These are phyloP conservation scores for Telenomus remus DNA, from an alignment of 1,140 invertebrate species.

Conservation along the genomic window DNA sequence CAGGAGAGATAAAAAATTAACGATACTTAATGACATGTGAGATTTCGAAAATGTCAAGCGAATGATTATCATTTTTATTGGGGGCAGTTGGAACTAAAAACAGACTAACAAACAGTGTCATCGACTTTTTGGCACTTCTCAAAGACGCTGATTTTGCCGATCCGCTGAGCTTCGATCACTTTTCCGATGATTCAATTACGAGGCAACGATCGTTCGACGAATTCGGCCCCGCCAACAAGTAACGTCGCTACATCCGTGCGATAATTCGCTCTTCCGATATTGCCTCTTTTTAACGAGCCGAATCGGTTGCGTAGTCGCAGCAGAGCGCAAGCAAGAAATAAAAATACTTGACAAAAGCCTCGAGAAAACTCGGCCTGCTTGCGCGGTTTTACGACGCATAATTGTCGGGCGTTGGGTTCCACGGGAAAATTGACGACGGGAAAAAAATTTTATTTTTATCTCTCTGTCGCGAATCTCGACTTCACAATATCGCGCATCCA, in stretches of 20 bases:
- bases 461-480: conserved; percentile 12
- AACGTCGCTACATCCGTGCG: conserved; percentile 24
- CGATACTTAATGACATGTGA: too few species aligned
- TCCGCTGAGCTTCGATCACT: conserved; percentile 7
- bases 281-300: conserved; percentile 32
- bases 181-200: conserved; percentile 37
- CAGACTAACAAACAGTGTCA: too few species aligned
- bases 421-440: conserved; percentile 14
- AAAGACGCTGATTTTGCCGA: neutral
- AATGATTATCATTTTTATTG: too few species aligned
- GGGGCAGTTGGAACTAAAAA: too few species aligned
- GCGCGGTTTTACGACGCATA: conserved; percentile 35
- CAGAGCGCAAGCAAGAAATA: neutral
- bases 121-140: neutral
- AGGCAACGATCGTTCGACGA: conserved; percentile 18
- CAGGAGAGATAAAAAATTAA: too few species aligned
- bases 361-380: conserved; percentile 25
- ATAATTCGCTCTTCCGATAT: conserved; percentile 35
- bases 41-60: too few species aligned
- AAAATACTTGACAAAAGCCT: neutral
- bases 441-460: conserved; percentile 10
- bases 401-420: conserved; percentile 32
- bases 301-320: conserved; percentile 22
- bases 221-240: conserved; percentile 15
- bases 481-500: conserved; percentile 6